Evolutionary conservation across 2,113 vertebrate species (phyloP).

Genomic region (Saccopteryx bilineata): DNA sequence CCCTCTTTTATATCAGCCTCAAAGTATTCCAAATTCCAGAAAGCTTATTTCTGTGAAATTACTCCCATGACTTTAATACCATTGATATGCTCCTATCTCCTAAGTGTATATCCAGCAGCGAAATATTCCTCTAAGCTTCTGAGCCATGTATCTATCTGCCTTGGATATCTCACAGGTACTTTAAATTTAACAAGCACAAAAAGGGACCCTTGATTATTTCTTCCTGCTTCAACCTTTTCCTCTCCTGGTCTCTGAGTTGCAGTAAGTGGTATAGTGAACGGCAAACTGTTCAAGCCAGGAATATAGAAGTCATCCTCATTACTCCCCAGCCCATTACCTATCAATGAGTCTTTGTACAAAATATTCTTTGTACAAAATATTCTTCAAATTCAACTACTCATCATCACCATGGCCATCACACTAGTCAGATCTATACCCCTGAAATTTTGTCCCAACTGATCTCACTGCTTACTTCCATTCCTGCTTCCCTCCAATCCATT

Average conservation of each 20-base stretch:
- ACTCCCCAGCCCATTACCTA: not conserved
- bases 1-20: not conserved
- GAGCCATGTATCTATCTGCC: not conserved
- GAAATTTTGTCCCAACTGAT: not conserved
- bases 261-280: not conserved
- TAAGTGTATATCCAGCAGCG: not conserved
- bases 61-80: not conserved
- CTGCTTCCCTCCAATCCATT: not conserved
- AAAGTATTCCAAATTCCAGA: constrained; percentile 7
- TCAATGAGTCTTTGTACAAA: not conserved
- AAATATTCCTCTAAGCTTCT: not conserved
- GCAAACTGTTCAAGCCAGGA: not conserved
- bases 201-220: not conserved
- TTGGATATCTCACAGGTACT: not conserved
- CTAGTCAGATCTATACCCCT: not conserved
- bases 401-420: not conserved
- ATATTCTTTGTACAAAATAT: constrained; percentile 18
- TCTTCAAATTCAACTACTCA: not conserved
- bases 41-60: constrained; percentile 37
- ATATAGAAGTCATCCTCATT: not conserved
- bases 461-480: not conserved
- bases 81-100: not conserved
- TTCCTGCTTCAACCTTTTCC: not conserved
- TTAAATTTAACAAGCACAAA: not conserved
- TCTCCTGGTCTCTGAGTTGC: not conserved